Evolutionary conservation across 1,140 invertebrate genomes (phyloP), one percentile per base, ranked within the genome.

Genomic region (Drosophila varians): DNA sequence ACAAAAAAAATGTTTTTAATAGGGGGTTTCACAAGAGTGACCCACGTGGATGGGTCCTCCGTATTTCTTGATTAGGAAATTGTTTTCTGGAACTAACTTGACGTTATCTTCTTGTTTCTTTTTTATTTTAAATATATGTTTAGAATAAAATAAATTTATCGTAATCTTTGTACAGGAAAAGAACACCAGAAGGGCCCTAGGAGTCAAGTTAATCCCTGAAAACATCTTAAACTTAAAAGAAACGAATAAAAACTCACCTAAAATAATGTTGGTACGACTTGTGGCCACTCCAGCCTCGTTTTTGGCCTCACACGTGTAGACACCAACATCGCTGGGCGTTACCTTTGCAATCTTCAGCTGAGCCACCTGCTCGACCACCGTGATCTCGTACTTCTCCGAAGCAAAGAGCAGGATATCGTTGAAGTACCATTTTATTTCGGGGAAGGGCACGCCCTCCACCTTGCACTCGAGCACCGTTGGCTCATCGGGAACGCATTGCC

Each of bases 401-500:
- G 94, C 91, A 77, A 93, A 92, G 16, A 99, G 93, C 77, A 96
- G 94, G 66, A 96, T 94, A 47, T 96, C 96, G 91, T 99, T 98
- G 76, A 96, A 95, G 74, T 94, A 97, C 98, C 98, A 99, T 76
- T 94, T 94, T 6, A 98, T 93, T 88, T 95, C 94, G 12, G 95
- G 94, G 73, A 94, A 92, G 4, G 95, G 94, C 54, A 93, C 92
- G 28, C 95, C 95, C 76, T 95, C 94, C 34, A 97, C 93, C 70
- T 94, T 93, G 79, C 94, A 95, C 45, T 93, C 93, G 21, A 97
- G 93, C 31, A 92, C 90, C 0, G 93, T 93, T 11, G 93, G 93
- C 83, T 94, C 92, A 56, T 94, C 93, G 47, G 92, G 92, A 71
- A 95, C 93, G 2, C 92, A 92, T 52, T 94, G 93, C 4, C 94